Conservation (phyloP, 1,140 invertebrate genomes). For the Micrasema longulum region DNA sequence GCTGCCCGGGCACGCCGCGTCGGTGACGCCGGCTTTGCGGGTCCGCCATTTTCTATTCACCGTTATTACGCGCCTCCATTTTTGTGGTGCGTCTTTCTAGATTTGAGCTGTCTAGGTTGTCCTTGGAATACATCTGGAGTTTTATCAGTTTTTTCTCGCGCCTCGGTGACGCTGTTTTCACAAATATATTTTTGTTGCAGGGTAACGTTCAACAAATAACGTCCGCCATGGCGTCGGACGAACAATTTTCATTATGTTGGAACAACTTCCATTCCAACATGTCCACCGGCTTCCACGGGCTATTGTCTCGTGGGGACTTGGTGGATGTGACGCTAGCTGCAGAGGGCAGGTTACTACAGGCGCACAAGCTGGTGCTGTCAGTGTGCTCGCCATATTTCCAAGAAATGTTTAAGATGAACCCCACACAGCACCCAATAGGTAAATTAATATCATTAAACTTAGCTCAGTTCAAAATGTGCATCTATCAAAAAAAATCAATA, state of each 20-base stretch:
- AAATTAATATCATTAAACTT: slow-evolving; percentile 27
- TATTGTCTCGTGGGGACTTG: slow-evolving; percentile 80
- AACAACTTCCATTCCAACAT: slow-evolving; percentile 83
- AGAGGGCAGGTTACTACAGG: slow-evolving; percentile 82
- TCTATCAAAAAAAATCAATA: too few species aligned
- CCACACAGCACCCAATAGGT: slow-evolving; percentile 73
- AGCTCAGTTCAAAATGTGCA: too few species aligned
- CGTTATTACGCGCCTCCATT: background rate
- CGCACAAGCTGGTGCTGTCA: slow-evolving; percentile 85
- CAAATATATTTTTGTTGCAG: slow-evolving; percentile 23
- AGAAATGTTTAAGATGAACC: slow-evolving; percentile 80
- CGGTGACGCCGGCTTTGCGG: slow-evolving; percentile 2
- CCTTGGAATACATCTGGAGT: background rate
- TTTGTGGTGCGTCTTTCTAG: background rate
- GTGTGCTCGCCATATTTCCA: slow-evolving; percentile 89
- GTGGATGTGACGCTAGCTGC: slow-evolving; percentile 86
- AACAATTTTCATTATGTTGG: slow-evolving; percentile 83
- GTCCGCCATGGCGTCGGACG: slow-evolving; percentile 76
- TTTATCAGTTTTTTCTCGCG: background rate
- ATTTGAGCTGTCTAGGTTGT: background rate
- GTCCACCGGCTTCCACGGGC: slow-evolving; percentile 78
- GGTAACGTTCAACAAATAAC: slow-evolving; percentile 56
- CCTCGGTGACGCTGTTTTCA: background rate
- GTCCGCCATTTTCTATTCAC: slow-evolving; percentile 17
- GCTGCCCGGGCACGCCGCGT: background rate